These are phyloP conservation scores for Ibycter americanus DNA, from an alignment of 2,797 vertebrate genomes.

Conservation along the genomic window DNA sequence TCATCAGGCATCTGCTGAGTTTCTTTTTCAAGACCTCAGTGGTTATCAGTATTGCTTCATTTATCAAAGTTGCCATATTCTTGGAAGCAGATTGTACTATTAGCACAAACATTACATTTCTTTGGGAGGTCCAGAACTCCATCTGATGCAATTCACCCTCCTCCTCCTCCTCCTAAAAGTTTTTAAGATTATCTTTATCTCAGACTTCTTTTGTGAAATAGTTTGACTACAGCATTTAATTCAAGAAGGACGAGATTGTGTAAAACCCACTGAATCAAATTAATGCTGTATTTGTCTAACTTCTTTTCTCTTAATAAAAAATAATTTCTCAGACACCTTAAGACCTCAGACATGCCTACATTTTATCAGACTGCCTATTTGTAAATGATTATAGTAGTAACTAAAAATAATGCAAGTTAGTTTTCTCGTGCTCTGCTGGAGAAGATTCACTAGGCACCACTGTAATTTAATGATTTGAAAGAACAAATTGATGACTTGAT, in stretches of 20 bases:
- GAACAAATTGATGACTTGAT: background rate
- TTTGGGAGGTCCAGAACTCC: conserved; percentile 38
- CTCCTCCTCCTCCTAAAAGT: conserved; percentile 7
- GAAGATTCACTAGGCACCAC: background rate
- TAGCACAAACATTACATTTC: conserved; percentile 15
- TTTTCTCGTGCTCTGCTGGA: background rate
- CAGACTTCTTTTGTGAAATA: background rate
- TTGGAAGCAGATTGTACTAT: conserved; percentile 39
- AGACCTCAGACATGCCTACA: background rate
- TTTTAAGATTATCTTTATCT: conserved; percentile 37
- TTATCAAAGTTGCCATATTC: conserved; percentile 51
- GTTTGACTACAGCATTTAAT: conserved; percentile 14
- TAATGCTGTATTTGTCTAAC: background rate
- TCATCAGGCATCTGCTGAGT: conserved; percentile 20
- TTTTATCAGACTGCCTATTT: background rate
- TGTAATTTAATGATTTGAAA: background rate
- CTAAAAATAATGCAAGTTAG: background rate
- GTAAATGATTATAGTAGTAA: background rate
- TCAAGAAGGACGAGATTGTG: background rate
- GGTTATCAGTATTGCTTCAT: conserved; percentile 14
- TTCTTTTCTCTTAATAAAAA: background rate
- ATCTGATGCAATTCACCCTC: conserved; percentile 19
- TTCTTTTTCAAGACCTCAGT: background rate
- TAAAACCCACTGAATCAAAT: background rate
- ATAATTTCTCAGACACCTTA: background rate